These are phyloP conservation scores for Sylvietta virens DNA, from an alignment of 2,113 vertebrate species.

Conservation along the genomic window DNA sequence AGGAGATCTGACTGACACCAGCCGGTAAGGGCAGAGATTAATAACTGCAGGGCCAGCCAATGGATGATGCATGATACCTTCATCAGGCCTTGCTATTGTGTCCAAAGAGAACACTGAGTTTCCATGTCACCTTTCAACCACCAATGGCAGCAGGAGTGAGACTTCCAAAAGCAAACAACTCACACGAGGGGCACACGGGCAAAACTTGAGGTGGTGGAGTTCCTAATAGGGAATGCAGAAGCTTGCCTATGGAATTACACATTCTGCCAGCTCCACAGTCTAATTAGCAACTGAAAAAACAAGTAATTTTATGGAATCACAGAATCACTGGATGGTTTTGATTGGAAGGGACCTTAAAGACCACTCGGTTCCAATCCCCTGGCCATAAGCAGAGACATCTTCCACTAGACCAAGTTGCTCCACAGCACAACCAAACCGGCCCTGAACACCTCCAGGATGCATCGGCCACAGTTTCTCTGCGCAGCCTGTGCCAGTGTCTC, in stretches of 20 bases:
- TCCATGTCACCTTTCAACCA: background rate
- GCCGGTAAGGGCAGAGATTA: background rate
- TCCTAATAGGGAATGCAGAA: background rate
- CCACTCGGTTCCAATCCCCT: rapidly evolving
- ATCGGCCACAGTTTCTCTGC: background rate
- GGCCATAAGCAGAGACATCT: background rate
- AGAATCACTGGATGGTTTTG: background rate
- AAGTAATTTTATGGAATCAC: background rate
- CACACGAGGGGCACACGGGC: background rate
- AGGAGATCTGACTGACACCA: slow-evolving; percentile 4
- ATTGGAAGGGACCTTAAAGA: background rate
- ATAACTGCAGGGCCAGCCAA: background rate
- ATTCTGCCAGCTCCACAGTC: background rate
- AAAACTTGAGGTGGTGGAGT: background rate
- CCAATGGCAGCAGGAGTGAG: background rate
- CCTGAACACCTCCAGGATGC: background rate
- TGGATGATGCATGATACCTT: background rate
- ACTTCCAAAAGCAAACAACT: background rate
- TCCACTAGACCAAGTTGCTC: background rate
- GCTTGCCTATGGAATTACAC: background rate
- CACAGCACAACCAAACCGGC: background rate
- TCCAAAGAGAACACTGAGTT: background rate
- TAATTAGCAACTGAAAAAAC: background rate
- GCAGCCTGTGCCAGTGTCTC: background rate
- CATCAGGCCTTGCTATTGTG: background rate